Conservation (phyloP, 2,888 invertebrate species). For the Rapana venosa region DNA sequence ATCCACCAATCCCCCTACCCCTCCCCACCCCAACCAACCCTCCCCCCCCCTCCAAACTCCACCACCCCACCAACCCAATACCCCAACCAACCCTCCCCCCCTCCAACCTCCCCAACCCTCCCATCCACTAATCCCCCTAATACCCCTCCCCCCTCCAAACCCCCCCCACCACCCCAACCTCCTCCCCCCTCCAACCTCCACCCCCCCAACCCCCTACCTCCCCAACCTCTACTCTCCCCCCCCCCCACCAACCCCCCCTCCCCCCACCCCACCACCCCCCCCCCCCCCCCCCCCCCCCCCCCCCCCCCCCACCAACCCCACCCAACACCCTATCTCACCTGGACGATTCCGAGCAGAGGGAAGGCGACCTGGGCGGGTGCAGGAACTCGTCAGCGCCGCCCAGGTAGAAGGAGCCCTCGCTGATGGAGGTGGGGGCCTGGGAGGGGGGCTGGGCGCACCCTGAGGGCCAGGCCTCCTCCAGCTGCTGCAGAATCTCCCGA, state of each 20-base stretch:
- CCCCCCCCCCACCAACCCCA: background rate
- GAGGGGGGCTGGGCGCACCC: slow-evolving; percentile 9
- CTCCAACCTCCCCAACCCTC: too few species aligned
- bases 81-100: too few species aligned
- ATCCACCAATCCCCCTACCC: too few species aligned
- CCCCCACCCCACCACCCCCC: background rate
- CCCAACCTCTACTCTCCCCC: background rate
- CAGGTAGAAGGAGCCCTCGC: slow-evolving; percentile 38
- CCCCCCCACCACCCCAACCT: too few species aligned
- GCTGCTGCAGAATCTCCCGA: slow-evolving; percentile 63
- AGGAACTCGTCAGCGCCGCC: slow-evolving; percentile 40
- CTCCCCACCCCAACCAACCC: too few species aligned
- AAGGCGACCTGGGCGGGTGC: slow-evolving; percentile 33
- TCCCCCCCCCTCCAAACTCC: too few species aligned
- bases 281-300: background rate
- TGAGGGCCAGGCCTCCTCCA: slow-evolving; percentile 54
- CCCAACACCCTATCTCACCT: background rate
- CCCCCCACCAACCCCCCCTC: background rate
- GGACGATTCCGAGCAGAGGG: slow-evolving; percentile 21
- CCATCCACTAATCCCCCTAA: too few species aligned
- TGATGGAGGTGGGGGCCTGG: slow-evolving; percentile 36
- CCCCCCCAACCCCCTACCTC: too few species aligned
- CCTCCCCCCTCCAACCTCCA: too few species aligned
- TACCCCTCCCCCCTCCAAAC: too few species aligned
- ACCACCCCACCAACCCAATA: too few species aligned